Evolutionary conservation across 1,140 invertebrate species (phyloP), one percentile per base, ranked within the genome.

Genomic region (Phymorhynchus buccinoides): DNA sequence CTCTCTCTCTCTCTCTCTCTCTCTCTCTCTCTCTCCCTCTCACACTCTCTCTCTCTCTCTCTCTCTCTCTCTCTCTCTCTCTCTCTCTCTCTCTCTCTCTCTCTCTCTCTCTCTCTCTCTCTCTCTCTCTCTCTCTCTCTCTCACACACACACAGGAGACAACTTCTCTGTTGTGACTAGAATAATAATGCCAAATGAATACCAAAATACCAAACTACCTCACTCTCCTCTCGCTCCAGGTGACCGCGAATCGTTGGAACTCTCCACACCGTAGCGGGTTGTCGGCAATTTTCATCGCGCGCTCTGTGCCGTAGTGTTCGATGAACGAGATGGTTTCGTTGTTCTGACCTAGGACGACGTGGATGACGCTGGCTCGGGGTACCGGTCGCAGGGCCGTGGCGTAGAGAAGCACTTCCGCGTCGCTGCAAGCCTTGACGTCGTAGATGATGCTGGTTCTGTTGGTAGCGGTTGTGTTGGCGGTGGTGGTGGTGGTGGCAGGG

Each of bases 391-490:
- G 42, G 78, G 78, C 30, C 35, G 3, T 42, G 27, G 42, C 78
- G 48, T 80, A 52, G 75, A 41, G 75, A 22, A n/a, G 9, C 37
- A 80, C 32, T 18, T 80, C 30, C 41, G 39, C 48, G 27, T 48
- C 78, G n/a, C 39, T 27, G 78, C 48, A 52, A 12, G 39, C 48
- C n/a, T 42, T 80, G 41, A 52, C 48, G 78, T 37, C 32, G 32
- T 35, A 48, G 78, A 32, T 44, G 78, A 52, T 42, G 78, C 14
- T 80, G 42, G 78, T 80, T 52, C 16, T 44, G 78, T n/a, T 42
- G 9, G n/a, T n/a, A n/a, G n/a, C n/a, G n/a, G n/a, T n/a, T n/a
- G n/a, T n/a, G n/a, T n/a, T n/a, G n/a, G n/a, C n/a, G n/a, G n/a
- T n/a, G n/a, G n/a, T n/a, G n/a, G 18, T 71, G 68, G 14, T 71